phyloP scores from a whole-genome alignment of 1,140 invertebrate species.

The Magallana ariakensis region DNA sequence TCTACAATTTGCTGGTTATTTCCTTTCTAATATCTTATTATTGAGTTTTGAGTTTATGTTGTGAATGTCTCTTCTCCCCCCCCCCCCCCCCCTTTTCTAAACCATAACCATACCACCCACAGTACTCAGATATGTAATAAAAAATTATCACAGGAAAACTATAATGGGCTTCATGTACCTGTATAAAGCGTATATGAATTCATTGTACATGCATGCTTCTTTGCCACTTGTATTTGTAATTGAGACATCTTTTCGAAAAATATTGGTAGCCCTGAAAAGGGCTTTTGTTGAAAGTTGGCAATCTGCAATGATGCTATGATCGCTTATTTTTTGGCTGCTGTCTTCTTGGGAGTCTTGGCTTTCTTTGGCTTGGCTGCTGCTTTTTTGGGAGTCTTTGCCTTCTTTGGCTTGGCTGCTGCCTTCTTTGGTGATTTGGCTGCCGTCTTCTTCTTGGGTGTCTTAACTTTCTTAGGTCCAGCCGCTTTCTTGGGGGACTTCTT shows the following conservation, averaged over 20 bases:
- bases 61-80: too few relatives aligned
- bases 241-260: constrained; percentile 36
- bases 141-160: too few relatives aligned
- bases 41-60: too few relatives aligned
- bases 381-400: constrained; percentile 1
- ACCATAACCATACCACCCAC: too few relatives aligned
- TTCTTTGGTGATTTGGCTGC: constrained; percentile 60
- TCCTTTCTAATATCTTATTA: too few relatives aligned
- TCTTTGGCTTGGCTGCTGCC: constrained; percentile 37
- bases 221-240: neutral
- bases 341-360: constrained; percentile 61
- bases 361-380: neutral
- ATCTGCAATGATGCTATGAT: neutral
- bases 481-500: constrained; percentile 52
- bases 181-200: too few relatives aligned
- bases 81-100: too few relatives aligned
- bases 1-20: too few relatives aligned
- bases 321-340: constrained; percentile 17
- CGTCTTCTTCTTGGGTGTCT: constrained; percentile 33
- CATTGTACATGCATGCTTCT: neutral
- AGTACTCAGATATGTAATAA: too few relatives aligned
- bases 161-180: too few relatives aligned
- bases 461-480: constrained; percentile 67
- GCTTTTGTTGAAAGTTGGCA: neutral
- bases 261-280: constrained; percentile 49